Percentiles rank a stretch among this genome's conserved stretches.
phyloP scores from a whole-genome alignment of 2,113 vertebrate genomes.

The Lasiurus borealis region DNA sequence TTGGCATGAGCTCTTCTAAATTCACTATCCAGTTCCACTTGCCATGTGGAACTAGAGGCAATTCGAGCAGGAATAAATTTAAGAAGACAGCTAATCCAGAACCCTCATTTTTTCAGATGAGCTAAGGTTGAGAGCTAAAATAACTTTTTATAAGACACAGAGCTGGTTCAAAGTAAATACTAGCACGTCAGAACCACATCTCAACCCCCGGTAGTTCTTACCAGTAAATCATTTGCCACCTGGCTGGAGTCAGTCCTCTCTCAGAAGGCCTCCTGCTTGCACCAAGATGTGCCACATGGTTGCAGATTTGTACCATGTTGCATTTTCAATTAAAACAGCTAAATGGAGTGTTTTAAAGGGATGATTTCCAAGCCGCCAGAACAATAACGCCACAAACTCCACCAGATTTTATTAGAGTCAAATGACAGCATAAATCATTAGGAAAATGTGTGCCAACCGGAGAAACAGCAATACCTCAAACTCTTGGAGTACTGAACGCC shows the following conservation, averaged over 20 bases:
- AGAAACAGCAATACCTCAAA: constrained; percentile 75
- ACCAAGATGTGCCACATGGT: constrained; percentile 45
- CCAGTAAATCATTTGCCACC: neutral
- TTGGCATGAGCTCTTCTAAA: neutral
- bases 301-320: constrained; percentile 73
- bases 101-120: neutral
- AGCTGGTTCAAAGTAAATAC: neutral
- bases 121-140: neutral
- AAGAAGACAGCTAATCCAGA: neutral
- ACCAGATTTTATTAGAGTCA: constrained; percentile 79
- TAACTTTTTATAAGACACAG: constrained; percentile 3
- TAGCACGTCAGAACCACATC: neutral
- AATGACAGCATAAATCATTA: constrained; percentile 80
- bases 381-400: constrained; percentile 62
- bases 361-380: constrained; percentile 74
- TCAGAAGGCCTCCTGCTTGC: neutral
- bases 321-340: constrained; percentile 80
- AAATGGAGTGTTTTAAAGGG: constrained; percentile 64
- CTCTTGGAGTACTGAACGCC: constrained; percentile 67
- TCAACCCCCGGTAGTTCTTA: neutral
- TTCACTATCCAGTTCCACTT: neutral
- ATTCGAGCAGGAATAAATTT: neutral
- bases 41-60: neutral
- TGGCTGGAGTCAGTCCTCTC: constrained; percentile 22
- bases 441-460: constrained; percentile 70